Percentiles rank a stretch among this genome's conserved stretches.
phyloP scores from a whole-genome alignment of 2,888 invertebrate species.

The Caenorhabditis sp. region DNA sequence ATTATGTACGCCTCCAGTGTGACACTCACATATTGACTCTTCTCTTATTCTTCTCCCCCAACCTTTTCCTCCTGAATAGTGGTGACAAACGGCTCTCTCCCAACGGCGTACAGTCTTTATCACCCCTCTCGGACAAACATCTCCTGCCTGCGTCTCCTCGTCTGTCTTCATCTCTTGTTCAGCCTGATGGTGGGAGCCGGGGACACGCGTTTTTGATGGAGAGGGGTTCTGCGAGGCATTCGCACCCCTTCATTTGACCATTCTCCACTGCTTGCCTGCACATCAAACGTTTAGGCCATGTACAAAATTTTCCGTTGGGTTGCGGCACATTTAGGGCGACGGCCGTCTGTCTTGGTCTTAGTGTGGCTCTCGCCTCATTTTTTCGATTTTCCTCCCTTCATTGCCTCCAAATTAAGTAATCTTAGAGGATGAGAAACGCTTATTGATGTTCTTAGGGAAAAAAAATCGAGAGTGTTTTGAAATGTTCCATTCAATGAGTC shows the following conservation, averaged over 20 bases:
- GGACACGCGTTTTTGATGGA: not conserved
- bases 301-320: not conserved
- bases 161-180: not conserved
- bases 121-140: not conserved
- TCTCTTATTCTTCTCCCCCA: not conserved
- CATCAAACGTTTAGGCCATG: not conserved
- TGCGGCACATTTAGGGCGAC: not conserved
- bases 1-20: not conserved
- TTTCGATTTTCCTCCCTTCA: too few relatives aligned
- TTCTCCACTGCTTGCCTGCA: not conserved
- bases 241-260: not conserved
- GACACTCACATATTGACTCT: not conserved
- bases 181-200: not conserved
- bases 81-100: not conserved
- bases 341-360: not conserved
- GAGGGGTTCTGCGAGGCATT: not conserved
- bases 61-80: not conserved
- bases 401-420: too few relatives aligned
- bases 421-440: too few relatives aligned
- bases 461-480: too few relatives aligned
- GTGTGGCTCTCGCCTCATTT: not conserved
- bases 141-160: not conserved
- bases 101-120: not conserved
- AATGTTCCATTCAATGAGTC: too few relatives aligned
- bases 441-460: too few relatives aligned